A percentile compares a stretch with the other conserved stretches of the same genome.
Evolutionary conservation across 2,888 invertebrate genomes (phyloP).

Genomic region (Drosophila limbata): DNA sequence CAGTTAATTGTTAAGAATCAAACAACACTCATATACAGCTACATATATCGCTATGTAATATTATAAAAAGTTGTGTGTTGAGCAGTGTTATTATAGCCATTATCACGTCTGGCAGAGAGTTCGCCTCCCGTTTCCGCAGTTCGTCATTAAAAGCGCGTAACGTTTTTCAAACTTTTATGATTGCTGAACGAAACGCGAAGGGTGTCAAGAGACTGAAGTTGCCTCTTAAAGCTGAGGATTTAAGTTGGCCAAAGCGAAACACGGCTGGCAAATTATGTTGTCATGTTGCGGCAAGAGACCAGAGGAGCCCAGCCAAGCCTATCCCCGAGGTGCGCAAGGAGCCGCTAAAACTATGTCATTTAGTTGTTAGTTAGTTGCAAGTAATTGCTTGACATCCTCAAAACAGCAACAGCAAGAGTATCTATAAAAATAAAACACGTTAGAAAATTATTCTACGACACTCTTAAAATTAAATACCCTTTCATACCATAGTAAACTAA

Average conservation of each 20-base stretch:
- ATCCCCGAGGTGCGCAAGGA: slow-evolving; percentile 59
- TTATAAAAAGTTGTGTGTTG: neutral
- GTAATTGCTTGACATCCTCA: slow-evolving; percentile 52
- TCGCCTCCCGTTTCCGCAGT: slow-evolving; percentile 42
- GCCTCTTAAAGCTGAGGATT: slow-evolving; percentile 57
- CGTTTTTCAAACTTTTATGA: slow-evolving; percentile 64
- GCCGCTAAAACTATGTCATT: slow-evolving; percentile 65
- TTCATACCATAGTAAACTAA: neutral
- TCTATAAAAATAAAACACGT: slow-evolving; percentile 2
- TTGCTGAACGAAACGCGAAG: slow-evolving; percentile 49
- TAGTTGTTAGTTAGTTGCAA: slow-evolving; percentile 47
- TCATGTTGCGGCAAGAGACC: slow-evolving; percentile 54
- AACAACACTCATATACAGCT: no score
- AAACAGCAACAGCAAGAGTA: slow-evolving; percentile 6
- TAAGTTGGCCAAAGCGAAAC: slow-evolving; percentile 16
- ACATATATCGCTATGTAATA: no score
- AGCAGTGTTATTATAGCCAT: slow-evolving; percentile 60
- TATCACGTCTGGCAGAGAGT: slow-evolving; percentile 64
- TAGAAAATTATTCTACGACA: neutral
- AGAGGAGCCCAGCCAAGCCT: slow-evolving; percentile 63
- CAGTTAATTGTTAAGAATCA: no score
- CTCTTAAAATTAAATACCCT: neutral
- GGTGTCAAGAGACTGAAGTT: slow-evolving; percentile 33
- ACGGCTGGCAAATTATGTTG: slow-evolving; percentile 64
- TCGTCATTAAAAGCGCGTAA: slow-evolving; percentile 77